phyloP scores from a whole-genome alignment of 2,113 vertebrate genomes.

The Pyxicephalus adspersus region DNA sequence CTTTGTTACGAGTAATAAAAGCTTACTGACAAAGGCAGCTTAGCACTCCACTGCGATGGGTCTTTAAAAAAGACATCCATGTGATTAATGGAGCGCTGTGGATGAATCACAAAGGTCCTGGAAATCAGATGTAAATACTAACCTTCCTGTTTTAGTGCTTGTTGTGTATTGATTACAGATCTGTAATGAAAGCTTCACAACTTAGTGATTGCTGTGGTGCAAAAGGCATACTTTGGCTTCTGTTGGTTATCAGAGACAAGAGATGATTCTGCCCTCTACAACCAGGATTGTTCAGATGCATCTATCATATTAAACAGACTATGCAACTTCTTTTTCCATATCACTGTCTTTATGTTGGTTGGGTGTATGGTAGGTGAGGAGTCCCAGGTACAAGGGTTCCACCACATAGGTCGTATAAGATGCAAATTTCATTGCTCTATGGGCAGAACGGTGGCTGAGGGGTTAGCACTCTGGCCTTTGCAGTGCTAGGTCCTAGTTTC shows the following conservation, averaged over 20 bases:
- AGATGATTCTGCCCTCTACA: no score
- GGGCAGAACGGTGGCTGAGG: no score
- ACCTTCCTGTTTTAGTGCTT: conserved; percentile 21
- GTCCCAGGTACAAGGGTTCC: no score
- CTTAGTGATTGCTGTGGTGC: background rate
- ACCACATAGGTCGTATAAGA: no score
- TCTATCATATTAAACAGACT: no score
- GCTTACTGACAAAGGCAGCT: background rate
- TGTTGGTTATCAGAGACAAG: background rate
- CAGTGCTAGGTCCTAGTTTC: no score
- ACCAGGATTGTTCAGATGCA: no score
- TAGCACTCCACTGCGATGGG: conserved; percentile 7
- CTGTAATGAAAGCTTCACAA: background rate
- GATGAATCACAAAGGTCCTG: conserved; percentile 14
- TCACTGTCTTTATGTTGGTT: no score
- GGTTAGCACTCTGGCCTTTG: no score
- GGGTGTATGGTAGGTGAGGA: no score
- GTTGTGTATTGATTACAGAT: conserved; percentile 40
- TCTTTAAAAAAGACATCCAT: conserved; percentile 20
- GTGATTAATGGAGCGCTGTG: conserved; percentile 35
- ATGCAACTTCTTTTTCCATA: no score
- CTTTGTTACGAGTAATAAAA: conserved; percentile 36
- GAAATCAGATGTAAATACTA: conserved; percentile 35
- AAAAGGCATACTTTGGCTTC: background rate
- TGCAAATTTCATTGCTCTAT: no score